A percentile compares a stretch with the other conserved stretches of the same genome.
Evolutionary conservation across 1,140 invertebrate species (phyloP).

Genomic region (Cydia strobilella): DNA sequence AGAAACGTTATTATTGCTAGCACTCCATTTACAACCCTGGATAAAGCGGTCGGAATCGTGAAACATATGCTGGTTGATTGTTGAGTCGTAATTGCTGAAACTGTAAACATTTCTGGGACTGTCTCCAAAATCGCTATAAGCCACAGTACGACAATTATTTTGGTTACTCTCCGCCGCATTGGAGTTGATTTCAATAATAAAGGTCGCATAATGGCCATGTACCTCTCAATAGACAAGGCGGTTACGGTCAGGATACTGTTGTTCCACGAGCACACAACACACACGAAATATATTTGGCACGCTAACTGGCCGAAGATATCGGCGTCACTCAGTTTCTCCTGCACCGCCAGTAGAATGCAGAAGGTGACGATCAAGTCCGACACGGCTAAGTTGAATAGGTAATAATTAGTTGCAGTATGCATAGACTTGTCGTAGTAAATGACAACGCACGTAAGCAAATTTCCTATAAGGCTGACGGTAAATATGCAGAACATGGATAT

Average conservation of each 20-base stretch:
- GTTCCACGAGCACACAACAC: slow-evolving; percentile 57
- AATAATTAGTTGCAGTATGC: slow-evolving; percentile 91
- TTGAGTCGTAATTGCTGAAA: slow-evolving; percentile 49
- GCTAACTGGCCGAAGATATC: slow-evolving; percentile 46
- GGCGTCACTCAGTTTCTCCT: slow-evolving; percentile 38
- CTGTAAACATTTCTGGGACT: slow-evolving; percentile 55
- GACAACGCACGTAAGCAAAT: slow-evolving; percentile 91
- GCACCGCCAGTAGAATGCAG: slow-evolving; percentile 50
- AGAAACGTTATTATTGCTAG: slow-evolving; percentile 59
- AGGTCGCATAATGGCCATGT: slow-evolving; percentile 64
- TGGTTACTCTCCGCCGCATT: slow-evolving; percentile 52
- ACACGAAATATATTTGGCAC: slow-evolving; percentile 60
- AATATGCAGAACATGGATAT: slow-evolving; percentile 82
- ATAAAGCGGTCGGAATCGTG: slow-evolving; percentile 49
- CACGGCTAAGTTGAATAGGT: slow-evolving; percentile 92
- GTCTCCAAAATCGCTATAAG: slow-evolving; percentile 58
- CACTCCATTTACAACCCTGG: slow-evolving; percentile 54
- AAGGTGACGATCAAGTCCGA: slow-evolving; percentile 85
- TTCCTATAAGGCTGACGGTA: slow-evolving; percentile 88
- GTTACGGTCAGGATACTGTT: slow-evolving; percentile 68
- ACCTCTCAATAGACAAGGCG: slow-evolving; percentile 63
- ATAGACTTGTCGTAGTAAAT: slow-evolving; percentile 90
- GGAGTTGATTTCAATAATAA: slow-evolving; percentile 50
- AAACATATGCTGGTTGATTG: slow-evolving; percentile 50
- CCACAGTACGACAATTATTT: slow-evolving; percentile 60